Conservation (phyloP, 1,140 invertebrate species). For the Drosophila subpulchrella region DNA sequence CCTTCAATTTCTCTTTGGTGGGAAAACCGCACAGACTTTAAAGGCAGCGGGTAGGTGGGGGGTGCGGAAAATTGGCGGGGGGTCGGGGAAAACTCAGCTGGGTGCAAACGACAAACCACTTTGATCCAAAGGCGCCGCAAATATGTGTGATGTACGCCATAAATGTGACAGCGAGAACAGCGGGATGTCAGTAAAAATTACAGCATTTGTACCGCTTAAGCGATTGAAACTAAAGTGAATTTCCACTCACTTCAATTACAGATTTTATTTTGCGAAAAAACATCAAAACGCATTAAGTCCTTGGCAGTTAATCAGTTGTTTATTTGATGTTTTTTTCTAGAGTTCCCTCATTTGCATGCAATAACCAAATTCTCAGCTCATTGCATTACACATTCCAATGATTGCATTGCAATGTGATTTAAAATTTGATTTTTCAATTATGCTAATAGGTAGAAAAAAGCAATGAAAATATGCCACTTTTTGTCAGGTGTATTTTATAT, state of each 20-base stretch:
- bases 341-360: constrained; percentile 18
- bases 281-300: neutral
- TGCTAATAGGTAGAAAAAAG: neutral
- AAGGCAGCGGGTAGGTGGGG: neutral
- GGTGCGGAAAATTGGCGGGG: constrained; percentile 1
- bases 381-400: constrained; percentile 23
- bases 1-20: constrained; percentile 19
- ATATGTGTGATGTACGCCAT: constrained; percentile 25
- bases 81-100: constrained; percentile 12
- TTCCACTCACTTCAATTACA: neutral
- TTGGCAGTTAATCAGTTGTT: neutral
- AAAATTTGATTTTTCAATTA: constrained; percentile 23
- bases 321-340: neutral
- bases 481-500: neutral
- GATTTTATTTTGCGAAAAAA: neutral
- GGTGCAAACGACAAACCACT: constrained; percentile 33
- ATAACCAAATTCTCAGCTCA: constrained; percentile 24
- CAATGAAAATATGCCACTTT: neutral
- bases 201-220: neutral
- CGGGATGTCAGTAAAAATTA: constrained; percentile 16
- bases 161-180: constrained; percentile 20
- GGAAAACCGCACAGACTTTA: constrained; percentile 1
- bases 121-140: constrained; percentile 50
- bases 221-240: neutral
- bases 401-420: constrained; percentile 16